phyloP scores from a whole-genome alignment of 2,113 vertebrate species.

The Jacana jacana region DNA sequence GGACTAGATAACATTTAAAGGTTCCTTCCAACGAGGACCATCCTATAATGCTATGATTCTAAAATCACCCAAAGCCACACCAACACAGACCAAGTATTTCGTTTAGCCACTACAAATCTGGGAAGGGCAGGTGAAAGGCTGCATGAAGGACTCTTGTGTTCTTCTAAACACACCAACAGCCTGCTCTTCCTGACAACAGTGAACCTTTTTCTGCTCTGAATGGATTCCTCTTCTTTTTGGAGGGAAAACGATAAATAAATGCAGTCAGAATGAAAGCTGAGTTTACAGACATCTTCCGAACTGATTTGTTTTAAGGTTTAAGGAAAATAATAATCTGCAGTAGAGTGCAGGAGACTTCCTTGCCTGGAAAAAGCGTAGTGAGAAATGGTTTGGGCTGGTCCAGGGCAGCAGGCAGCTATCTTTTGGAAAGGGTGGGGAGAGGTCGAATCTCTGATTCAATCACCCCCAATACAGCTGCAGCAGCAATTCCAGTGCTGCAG shows the following conservation, averaged over 20 bases:
- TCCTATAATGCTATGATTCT: neutral
- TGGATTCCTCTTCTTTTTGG: neutral
- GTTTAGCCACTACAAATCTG: neutral
- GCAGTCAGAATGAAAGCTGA: neutral
- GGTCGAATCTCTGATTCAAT: neutral
- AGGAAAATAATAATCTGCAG: neutral
- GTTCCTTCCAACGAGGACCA: neutral
- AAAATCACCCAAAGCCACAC: neutral
- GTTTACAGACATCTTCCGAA: neutral
- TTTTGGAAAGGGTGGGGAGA: neutral
- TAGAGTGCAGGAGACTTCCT: neutral
- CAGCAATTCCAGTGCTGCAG: neutral
- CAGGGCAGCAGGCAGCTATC: rapidly evolving
- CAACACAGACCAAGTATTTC: neutral
- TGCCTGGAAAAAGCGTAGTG: neutral
- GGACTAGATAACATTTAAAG: neutral
- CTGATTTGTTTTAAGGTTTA: neutral
- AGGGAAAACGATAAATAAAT: neutral
- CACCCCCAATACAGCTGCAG: neutral
- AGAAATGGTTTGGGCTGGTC: neutral
- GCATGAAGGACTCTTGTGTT: neutral
- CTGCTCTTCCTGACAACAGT: neutral
- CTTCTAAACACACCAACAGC: neutral
- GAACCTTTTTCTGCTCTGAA: neutral
- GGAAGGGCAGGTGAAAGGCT: neutral